A percentile compares a stretch with the other conserved stretches of the same genome.
Evolutionary conservation across 2,888 invertebrate genomes (phyloP).

Genomic region (Stictocephala bisonia): DNA sequence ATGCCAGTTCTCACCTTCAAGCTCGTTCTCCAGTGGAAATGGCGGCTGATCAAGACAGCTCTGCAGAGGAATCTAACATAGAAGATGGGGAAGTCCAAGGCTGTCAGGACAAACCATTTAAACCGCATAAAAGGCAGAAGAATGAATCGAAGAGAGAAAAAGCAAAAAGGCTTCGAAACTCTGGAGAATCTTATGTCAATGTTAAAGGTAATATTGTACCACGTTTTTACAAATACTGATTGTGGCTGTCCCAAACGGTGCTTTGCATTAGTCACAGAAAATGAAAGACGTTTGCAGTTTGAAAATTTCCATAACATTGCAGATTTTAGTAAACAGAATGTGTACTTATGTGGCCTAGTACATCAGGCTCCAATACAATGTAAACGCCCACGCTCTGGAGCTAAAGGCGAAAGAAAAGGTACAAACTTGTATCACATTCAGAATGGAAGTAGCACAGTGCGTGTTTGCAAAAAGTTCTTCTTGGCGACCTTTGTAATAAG

Average conservation of each 20-base stretch:
- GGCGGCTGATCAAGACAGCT: conserved; percentile 17
- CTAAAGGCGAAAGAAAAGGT: conserved; percentile 35
- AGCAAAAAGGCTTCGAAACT: conserved; percentile 40
- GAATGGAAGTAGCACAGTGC: conserved; percentile 30
- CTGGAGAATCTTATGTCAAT: conserved; percentile 41
- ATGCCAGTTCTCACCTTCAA: conserved; percentile 26
- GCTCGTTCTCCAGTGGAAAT: conserved; percentile 5
- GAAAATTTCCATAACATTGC: conserved; percentile 41
- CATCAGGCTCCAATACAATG: conserved; percentile 36
- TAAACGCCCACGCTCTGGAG: conserved; percentile 19
- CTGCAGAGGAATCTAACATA: conserved; percentile 26
- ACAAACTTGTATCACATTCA: conserved; percentile 41
- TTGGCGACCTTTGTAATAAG: conserved; percentile 37
- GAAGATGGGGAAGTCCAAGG: conserved; percentile 31
- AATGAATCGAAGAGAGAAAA: conserved; percentile 31
- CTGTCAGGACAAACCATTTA: conserved; percentile 39
- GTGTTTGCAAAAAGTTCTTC: conserved; percentile 45
- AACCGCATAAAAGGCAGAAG: conserved; percentile 35
- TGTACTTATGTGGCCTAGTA: conserved; percentile 40
- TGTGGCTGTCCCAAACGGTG: conserved; percentile 45
- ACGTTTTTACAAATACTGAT: conserved; percentile 34
- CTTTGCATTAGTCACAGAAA: conserved; percentile 26
- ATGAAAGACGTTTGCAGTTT: conserved; percentile 33
- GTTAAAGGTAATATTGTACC: conserved; percentile 46
- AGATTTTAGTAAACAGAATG: conserved; percentile 45